Base-by-base conservation (phyloP, 2,797 vertebrate genomes). In the Urophycis tenuis region DNA sequence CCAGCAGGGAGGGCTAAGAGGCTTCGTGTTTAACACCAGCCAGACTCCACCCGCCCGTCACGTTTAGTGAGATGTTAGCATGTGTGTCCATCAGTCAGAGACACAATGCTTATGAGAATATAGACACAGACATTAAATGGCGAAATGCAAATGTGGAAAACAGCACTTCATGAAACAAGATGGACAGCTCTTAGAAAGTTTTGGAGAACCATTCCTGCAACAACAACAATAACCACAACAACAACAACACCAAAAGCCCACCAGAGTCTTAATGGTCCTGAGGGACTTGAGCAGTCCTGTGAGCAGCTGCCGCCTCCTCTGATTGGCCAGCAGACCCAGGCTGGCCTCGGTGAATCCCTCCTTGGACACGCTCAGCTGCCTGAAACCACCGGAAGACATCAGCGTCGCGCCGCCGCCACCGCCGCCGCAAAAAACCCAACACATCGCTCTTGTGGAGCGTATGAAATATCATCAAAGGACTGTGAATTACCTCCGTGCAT, bases 211-310 rank as follows among this genome's bases (percentile, higher is more conserved):
- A 41, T 4, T 41, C 39, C 39, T 41, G 39, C 11, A n/a, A n/a
- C n/a, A n/a, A n/a, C n/a, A n/a, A 41, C 5, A 10, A 10, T 25
- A 64, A 11, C 53, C 4, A 22, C 5, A 11, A 70, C 3, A 39
- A 78, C 53, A 60, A 22, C 7, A 60, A 60, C n/a, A 60, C n/a
- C 53, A n/a, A 60, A 29, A 67, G 29, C 36, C 83, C 79, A 99
- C 98, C 95, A 99, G 87, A 5, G 98, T 99, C 92, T 99, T 99
- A 92, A 99, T 99, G 85, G 98, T 99, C 91, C 98, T 94, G 85
- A 99, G 92, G 72, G 98, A 99, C 81, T 99, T 98, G 0, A 99
- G 92, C 81, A 99, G 90, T 73, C 96, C 96, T 85, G 97, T 95
- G 86, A 99, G 91, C 86, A 99, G 90, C 77, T 99, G 97, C 32